Evolutionary conservation across 2,797 vertebrate genomes (phyloP).

Genomic region (Cuniculus paca): DNA sequence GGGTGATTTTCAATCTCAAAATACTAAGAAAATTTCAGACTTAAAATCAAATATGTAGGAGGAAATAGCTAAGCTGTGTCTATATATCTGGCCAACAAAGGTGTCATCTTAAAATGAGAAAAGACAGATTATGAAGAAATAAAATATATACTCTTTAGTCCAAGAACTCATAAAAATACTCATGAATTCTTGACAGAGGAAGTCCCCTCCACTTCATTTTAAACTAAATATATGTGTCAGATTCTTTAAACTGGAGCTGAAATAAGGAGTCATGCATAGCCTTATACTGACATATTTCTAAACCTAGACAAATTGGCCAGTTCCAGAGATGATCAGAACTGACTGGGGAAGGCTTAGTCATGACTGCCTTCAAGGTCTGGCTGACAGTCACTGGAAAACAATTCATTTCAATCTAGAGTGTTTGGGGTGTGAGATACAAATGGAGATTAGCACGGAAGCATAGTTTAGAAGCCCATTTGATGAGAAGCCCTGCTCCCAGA

Average conservation of each 20-base stretch:
- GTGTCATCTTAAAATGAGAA: background rate
- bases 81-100: background rate
- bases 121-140: background rate
- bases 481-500: background rate
- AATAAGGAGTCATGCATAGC: background rate
- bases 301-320: background rate
- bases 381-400: background rate
- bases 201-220: background rate
- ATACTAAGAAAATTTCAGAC: background rate
- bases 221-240: background rate
- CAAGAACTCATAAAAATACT: background rate
- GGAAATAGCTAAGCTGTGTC: background rate
- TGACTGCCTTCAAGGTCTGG: background rate
- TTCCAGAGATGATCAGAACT: constrained; percentile 15
- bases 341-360: background rate
- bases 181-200: background rate
- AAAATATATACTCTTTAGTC: background rate
- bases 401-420: background rate
- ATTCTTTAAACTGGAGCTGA: background rate
- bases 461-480: background rate
- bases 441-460: background rate
- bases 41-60: constrained; percentile 14
- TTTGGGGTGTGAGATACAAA: background rate
- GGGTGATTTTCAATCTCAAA: constrained; percentile 21
- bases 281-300: background rate